phyloP scores from a whole-genome alignment of 2,888 invertebrate species.

The Cephus sareptanus region DNA sequence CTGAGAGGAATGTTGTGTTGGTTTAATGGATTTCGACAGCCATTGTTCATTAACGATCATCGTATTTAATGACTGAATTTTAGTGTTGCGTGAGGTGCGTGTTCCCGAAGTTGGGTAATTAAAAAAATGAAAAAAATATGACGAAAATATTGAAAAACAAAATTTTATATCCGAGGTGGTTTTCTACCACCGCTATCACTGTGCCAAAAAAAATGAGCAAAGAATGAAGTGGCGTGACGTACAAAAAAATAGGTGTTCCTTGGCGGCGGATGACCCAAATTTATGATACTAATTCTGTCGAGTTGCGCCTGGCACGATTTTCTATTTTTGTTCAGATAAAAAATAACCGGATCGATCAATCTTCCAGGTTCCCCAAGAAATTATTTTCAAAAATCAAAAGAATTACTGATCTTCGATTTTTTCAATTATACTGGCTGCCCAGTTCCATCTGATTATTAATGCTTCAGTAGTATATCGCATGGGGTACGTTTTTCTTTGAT shows the following conservation, averaged over 20 bases:
- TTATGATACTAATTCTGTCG: too few relatives aligned
- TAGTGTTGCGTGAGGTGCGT: not conserved
- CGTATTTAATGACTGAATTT: too few relatives aligned
- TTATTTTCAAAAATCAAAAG: not conserved
- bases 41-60: too few relatives aligned
- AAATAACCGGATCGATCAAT: not conserved
- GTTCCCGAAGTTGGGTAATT: constrained; percentile 5
- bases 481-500: not conserved
- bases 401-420: not conserved
- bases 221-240: too few relatives aligned
- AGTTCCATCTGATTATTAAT: not conserved
- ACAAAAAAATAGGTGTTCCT: too few relatives aligned
- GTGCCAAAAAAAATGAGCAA: too few relatives aligned
- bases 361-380: not conserved
- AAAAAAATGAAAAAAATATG: constrained; percentile 6
- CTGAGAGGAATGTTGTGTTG: too few relatives aligned
- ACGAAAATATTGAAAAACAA: constrained; percentile 8
- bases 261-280: too few relatives aligned
- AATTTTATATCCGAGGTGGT: not conserved
- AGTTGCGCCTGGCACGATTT: too few relatives aligned
- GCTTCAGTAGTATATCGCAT: not conserved
- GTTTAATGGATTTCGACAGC: too few relatives aligned
- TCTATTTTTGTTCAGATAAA: too few relatives aligned
- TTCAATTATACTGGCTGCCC: not conserved
- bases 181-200: too few relatives aligned